These are phyloP conservation scores for Chloroclystis v-ata DNA, from an alignment of 2,888 invertebrate species.

Conservation along the genomic window DNA sequence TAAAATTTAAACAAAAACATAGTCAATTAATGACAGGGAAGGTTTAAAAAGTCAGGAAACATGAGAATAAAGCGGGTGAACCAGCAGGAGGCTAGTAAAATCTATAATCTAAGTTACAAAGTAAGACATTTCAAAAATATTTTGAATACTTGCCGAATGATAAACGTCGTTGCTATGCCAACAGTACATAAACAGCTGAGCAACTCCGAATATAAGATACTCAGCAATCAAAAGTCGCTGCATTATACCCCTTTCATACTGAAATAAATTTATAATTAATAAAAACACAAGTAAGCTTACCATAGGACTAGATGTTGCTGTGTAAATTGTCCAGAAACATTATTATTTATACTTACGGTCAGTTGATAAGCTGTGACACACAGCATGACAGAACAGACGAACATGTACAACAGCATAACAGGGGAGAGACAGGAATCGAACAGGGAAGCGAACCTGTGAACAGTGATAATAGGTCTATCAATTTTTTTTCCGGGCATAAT, in stretches of 20 bases:
- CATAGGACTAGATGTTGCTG: no score
- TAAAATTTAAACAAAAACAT: no score
- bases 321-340: no score
- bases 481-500: no score
- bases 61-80: no score
- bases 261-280: no score
- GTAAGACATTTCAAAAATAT: no score
- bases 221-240: constrained; percentile 57
- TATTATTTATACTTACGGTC: constrained; percentile 45
- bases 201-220: constrained; percentile 61
- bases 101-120: no score
- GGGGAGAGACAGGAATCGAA: constrained; percentile 62
- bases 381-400: constrained; percentile 65
- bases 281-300: no score
- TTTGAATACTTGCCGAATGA: constrained; percentile 45
- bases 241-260: constrained; percentile 58
- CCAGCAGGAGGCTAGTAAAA: no score
- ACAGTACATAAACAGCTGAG: constrained; percentile 64
- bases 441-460: constrained; percentile 50
- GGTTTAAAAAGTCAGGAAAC: no score
- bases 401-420: constrained; percentile 63
- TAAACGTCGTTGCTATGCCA: constrained; percentile 69
- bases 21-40: no score
- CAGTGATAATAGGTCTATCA: neutral
- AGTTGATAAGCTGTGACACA: constrained; percentile 67